Base-by-base conservation (phyloP, 2,797 vertebrate genomes). In the Peromyscus melanophrys region DNA sequence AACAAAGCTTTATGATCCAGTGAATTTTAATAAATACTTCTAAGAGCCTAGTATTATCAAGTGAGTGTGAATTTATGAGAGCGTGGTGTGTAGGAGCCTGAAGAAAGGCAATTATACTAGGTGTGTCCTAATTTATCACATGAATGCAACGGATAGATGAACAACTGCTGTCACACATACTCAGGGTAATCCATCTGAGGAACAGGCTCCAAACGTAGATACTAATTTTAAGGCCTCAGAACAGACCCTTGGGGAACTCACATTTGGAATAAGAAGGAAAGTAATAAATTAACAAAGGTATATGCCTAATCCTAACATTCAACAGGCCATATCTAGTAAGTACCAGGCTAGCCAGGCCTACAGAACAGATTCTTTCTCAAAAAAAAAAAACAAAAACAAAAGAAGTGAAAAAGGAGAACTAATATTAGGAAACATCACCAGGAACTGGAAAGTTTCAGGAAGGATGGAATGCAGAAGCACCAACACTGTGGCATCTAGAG, bases 21-120 rank as follows among this genome's bases (percentile, higher is more conserved):
- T 90, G 43, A 87, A 81, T 96, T 88, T 95, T 92, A 93, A 52
- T 27, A 95, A 94, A 59, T 55, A 78, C 76, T 75, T 92, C 67
- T 49, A 29, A 55, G 67, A 73, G 19, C 63, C 37, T 94, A 23
- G 14, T 14, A 78, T 90, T 65, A 78, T 63, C 59, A 80, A 77
- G 9, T 49, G 31, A 63, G 31, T 87, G 34, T 71, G 67, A 69
- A 71, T 27, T 7, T 63, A 63, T 59, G 59, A 81, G 23, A 13
- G 19, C 31, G 10, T 19, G 46, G 61, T 40, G 10, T 1, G 37
- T 2, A 85, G 46, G 78, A 37, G 52, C n/a, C 57, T 83, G 57
- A 82, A 37, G 19, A 69, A 23, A 13, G 82, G 63, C 1, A 21
- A n/a, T 37, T 37, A 55, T 29, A n/a, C n/a, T 71, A 81, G 37